Evolutionary conservation across 2,113 vertebrate genomes (phyloP).

Genomic region (Coturnix japonica): DNA sequence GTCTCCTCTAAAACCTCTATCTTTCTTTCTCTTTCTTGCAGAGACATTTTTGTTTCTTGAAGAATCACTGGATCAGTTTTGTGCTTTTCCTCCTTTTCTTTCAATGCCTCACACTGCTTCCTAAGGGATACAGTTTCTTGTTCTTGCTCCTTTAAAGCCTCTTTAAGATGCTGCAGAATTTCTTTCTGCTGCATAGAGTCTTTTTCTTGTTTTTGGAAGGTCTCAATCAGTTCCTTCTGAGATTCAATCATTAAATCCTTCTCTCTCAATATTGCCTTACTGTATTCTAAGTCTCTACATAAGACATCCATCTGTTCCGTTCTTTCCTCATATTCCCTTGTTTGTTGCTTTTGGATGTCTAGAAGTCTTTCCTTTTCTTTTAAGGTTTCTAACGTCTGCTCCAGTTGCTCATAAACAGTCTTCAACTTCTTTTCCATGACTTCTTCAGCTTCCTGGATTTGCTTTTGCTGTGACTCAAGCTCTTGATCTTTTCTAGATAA

Average conservation of each 20-base stretch:
- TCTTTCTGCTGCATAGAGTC: constrained; percentile 41
- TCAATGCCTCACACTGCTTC: constrained; percentile 40
- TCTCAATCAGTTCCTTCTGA: constrained; percentile 43
- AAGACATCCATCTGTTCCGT: constrained; percentile 7
- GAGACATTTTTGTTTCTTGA: constrained; percentile 22
- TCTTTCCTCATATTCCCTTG: constrained; percentile 10
- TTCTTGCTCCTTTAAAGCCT: constrained; percentile 42
- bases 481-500: constrained; percentile 70
- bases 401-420: constrained; percentile 44
- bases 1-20: constrained; percentile 28
- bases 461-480: constrained; percentile 49
- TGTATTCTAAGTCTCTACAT: constrained; percentile 38
- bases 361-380: constrained; percentile 59
- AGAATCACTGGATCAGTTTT: constrained; percentile 34
- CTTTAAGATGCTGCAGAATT: constrained; percentile 61
- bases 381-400: constrained; percentile 55
- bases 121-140: constrained; percentile 52
- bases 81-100: constrained; percentile 29
- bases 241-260: constrained; percentile 39
- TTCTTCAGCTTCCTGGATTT: constrained; percentile 55
- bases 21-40: constrained; percentile 53
- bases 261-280: constrained; percentile 12
- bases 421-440: constrained; percentile 38
- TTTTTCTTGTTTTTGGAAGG: constrained; percentile 62
- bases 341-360: constrained; percentile 53